Base-by-base conservation (phyloP, 2,797 vertebrate species). In the Setipinna tenuifilis region DNA sequence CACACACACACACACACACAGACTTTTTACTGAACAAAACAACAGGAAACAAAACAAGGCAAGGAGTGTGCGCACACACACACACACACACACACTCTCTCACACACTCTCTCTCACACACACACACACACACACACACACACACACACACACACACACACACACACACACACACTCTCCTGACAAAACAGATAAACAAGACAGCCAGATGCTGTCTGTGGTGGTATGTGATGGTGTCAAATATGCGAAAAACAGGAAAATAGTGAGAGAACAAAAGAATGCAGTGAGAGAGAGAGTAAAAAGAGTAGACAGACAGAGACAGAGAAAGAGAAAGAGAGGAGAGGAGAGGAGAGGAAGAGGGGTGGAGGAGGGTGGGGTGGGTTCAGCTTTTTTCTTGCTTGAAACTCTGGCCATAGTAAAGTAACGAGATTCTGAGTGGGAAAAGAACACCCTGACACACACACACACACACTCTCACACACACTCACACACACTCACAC, bases 251-350 rank as follows among this genome's bases (percentile, higher is more conserved):
- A 41, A 35, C 5, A 35, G 25, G 31, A 16, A 75, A 35, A 75
- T 6, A 28, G 84, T 85, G 80, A 88, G 85, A 89, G 5, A 50
- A 62, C 78, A 14, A 35, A 48, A 87, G 62, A 85, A 68, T 21
- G 54, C 35, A 11, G 48, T 6, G 85, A 61, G n/a, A 59, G 83
- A 85, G 11, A 31, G 44, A 61, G 68, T 41, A 78, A 83, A 81
- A 25, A 9, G 0, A 21, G 35, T 48, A n/a, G 28, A 71, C 6
- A 46, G 11, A 35, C 9, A 31, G 10, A 83, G 19, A 75, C n/a
- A 81, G 23, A 82, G 44, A 82, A 62, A 31, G 23, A 11, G 17
- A 71, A 31, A 87, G 11, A 16, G 81, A 23, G 61, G 78, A 82
- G 81, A 57, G 84, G 59, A 12, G 80, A 81, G 71, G 44, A 65